These are phyloP conservation scores for Aotus griseimembra DNA, from an alignment of 2,797 vertebrate species.

Conservation along the genomic window DNA sequence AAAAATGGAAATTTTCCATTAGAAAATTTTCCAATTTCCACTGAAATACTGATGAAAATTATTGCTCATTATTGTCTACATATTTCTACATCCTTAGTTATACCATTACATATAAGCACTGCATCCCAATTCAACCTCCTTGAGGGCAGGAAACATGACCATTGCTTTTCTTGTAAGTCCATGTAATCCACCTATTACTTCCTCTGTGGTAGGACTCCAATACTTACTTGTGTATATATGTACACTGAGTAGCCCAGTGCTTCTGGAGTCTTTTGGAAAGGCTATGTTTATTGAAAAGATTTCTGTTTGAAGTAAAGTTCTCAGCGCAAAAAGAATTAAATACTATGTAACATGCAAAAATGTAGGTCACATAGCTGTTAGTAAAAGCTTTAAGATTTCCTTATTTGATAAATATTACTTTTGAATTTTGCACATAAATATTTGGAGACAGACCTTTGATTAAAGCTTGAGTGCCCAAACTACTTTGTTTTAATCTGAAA, in stretches of 20 bases:
- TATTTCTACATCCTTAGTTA: not conserved
- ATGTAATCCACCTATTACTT: not conserved
- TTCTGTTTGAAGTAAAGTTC: not conserved
- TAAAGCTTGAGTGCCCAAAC: conserved; percentile 9
- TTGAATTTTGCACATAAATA: not conserved
- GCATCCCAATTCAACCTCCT: not conserved
- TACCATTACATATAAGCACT: not conserved
- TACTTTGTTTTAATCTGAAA: conserved; percentile 49
- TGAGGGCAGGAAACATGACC: not conserved
- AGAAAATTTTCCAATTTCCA: not conserved
- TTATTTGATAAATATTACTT: conserved; percentile 16
- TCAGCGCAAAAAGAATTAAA: not conserved
- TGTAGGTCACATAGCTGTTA: not conserved
- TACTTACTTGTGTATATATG: not conserved
- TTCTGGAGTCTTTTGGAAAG: not conserved
- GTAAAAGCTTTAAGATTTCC: not conserved
- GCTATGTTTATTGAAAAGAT: not conserved
- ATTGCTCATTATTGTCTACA: not conserved
- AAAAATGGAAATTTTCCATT: not conserved
- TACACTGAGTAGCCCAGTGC: accelerated
- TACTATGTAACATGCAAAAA: not conserved
- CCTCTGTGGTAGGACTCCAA: not conserved
- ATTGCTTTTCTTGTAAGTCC: not conserved
- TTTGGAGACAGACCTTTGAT: not conserved
- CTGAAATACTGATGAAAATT: not conserved